These are phyloP conservation scores for Acridotheres tristis DNA, from an alignment of 2,797 vertebrate species.

Conservation along the genomic window DNA sequence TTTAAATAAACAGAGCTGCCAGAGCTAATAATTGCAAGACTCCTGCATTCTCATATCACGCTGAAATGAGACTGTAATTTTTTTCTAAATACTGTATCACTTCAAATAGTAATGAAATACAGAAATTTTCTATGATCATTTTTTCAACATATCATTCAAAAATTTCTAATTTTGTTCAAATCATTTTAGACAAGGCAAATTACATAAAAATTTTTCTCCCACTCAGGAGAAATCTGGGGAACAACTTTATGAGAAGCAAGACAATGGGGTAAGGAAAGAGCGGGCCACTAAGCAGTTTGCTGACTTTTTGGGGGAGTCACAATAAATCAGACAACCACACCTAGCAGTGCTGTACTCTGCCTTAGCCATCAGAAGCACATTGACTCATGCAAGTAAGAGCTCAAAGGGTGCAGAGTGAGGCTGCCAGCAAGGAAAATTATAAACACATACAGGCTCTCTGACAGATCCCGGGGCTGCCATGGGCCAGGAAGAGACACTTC, in stretches of 20 bases:
- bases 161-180: background rate
- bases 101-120: background rate
- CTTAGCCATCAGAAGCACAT: background rate
- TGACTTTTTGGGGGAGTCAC: background rate
- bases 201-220: background rate
- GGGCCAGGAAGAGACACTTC: background rate
- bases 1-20: background rate
- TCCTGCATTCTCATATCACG: background rate
- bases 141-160: background rate
- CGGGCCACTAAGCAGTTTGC: background rate
- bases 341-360: background rate
- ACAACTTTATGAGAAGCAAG: accelerated
- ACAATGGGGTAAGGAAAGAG: background rate
- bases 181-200: background rate
- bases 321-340: background rate
- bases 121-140: background rate
- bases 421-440: background rate
- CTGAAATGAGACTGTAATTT: background rate
- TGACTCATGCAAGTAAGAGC: background rate
- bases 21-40: background rate
- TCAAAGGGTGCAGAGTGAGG: background rate
- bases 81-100: background rate
- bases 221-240: background rate
- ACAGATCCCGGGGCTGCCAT: background rate
- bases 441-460: background rate